A percentile compares a stretch with the other conserved stretches of the same genome.
Evolutionary conservation across 2,113 vertebrate species (phyloP).

Genomic region (Antechinus flavipes): DNA sequence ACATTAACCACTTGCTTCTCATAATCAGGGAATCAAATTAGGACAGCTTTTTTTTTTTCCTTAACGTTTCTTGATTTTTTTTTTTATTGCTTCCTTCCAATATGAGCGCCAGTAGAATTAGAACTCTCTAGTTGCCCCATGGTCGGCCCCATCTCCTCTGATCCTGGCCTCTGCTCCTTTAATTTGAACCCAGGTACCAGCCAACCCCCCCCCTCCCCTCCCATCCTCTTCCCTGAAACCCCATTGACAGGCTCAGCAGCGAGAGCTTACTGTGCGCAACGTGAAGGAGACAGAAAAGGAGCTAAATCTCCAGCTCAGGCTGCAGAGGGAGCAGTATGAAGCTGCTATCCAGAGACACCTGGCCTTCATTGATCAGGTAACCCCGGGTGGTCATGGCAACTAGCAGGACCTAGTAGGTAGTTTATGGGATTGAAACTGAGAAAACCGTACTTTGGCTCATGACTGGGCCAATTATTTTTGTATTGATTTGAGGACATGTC

Average conservation of each 20-base stretch:
- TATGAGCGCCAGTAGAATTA: not conserved
- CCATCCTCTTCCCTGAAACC: not conserved
- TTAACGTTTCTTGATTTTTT: not conserved
- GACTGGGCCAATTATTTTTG: not conserved
- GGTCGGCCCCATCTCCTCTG: not conserved
- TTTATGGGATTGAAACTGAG: not conserved
- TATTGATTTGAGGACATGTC: not conserved
- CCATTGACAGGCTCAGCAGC: slow-evolving; percentile 90
- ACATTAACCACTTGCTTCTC: not conserved
- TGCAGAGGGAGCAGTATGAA: slow-evolving; percentile 95
- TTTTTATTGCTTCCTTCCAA: not conserved
- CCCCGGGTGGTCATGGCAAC: rapidly evolving
- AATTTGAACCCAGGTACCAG: not conserved
- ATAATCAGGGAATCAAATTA: not conserved
- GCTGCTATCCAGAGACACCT: slow-evolving; percentile 94
- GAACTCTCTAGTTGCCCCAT: not conserved
- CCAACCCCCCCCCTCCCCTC: not conserved
- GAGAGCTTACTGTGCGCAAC: slow-evolving; percentile 89
- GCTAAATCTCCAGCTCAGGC: slow-evolving; percentile 87
- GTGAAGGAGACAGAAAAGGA: slow-evolving; percentile 93
- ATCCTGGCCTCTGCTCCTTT: not conserved
- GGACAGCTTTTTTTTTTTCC: not conserved
- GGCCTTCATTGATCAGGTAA: slow-evolving; percentile 96
- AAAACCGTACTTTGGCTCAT: not conserved
- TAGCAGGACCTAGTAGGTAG: not conserved